Base-by-base conservation (phyloP, 2,888 invertebrate species). In the Acronicta alni region DNA sequence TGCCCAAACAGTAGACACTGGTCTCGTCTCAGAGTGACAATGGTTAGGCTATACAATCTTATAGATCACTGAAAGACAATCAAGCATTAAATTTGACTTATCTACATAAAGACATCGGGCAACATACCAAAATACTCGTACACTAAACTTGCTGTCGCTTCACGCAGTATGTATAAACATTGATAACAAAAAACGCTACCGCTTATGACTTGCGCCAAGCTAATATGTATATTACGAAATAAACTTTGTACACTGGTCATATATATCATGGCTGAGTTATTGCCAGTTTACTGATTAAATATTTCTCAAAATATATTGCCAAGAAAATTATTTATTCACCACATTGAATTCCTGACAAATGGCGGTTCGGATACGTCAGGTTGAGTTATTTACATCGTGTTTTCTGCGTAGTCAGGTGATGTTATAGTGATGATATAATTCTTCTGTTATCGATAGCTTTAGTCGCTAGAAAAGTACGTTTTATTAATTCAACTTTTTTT, bases 231-330 rank as follows among this genome's bases (percentile, higher is more conserved):
- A 79, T 82, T 81, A 85, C 82, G 83, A 88, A 86, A 90, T 89
- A 88, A 90, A 89, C 89, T 91, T 90, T 87, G 88, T 88, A 87
- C 91, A 81, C 83, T 82, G 85, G 85, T 84, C 87, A 88, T 89
- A 90, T 88, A 90, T 89, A 86, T 88, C 84, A 83, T 79, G 80
- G 74, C 77, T 84, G 86, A 91, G 82, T 89, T 89, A 89, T 86
- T 74, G 80, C 83, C 75, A 78, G 84, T 81, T 85, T 83, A 82
- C 84, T 87, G 89, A 88, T 86, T 84, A 86, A 80, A 79, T 85
- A 83, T 82, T 85, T 83, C 79, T 75, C 69, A 72, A 81, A 79
- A 83, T 79, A 81, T 83, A 71, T 67, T 75, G 67, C 76, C 61
- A 58, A 67, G 73, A 67, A 74, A 74, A 73, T 62, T 75, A 75